Evolutionary conservation across 2,797 vertebrate species (phyloP).

Genomic region (Coilia nasus): DNA sequence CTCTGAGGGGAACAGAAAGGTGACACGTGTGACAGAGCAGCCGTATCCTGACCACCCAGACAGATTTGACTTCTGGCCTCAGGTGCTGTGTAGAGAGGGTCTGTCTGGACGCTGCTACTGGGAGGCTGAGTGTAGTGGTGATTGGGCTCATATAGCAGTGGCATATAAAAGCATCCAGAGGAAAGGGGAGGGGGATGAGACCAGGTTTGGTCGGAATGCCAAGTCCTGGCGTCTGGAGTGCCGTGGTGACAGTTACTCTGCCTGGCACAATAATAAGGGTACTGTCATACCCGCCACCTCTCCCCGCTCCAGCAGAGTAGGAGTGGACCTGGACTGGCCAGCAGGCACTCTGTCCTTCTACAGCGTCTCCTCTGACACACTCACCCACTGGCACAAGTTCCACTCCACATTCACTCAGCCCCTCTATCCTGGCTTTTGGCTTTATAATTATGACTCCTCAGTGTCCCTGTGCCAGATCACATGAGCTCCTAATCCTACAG

Average conservation of each 20-base stretch:
- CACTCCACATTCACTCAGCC: constrained; percentile 18
- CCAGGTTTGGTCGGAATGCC: constrained; percentile 3
- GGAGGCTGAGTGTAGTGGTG: constrained; percentile 29
- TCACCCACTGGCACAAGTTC: constrained; percentile 21
- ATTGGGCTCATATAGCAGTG: constrained; percentile 18
- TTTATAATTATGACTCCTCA: too few relatives aligned
- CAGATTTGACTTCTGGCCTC: background rate
- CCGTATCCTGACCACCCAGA: background rate
- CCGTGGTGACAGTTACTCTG: constrained; percentile 26
- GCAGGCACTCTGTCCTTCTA: constrained; percentile 28
- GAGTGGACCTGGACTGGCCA: constrained; percentile 18
- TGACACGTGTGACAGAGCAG: background rate
- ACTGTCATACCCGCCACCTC: background rate
- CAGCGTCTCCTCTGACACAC: background rate
- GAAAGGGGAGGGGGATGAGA: constrained; percentile 17
- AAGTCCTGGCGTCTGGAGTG: constrained; percentile 30
- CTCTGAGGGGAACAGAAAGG: background rate
- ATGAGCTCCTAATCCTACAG: too few relatives aligned
- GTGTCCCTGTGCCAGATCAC: too few relatives aligned
- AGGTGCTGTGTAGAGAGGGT: constrained; percentile 31
- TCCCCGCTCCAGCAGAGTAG: constrained; percentile 21
- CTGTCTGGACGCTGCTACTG: constrained; percentile 22
- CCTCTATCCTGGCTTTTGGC: too few relatives aligned
- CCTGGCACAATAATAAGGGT: constrained; percentile 27
- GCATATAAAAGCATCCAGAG: constrained; percentile 24